Evolutionary conservation across 2,113 vertebrate genomes (phyloP).

Genomic region (Pteropus alecto): DNA sequence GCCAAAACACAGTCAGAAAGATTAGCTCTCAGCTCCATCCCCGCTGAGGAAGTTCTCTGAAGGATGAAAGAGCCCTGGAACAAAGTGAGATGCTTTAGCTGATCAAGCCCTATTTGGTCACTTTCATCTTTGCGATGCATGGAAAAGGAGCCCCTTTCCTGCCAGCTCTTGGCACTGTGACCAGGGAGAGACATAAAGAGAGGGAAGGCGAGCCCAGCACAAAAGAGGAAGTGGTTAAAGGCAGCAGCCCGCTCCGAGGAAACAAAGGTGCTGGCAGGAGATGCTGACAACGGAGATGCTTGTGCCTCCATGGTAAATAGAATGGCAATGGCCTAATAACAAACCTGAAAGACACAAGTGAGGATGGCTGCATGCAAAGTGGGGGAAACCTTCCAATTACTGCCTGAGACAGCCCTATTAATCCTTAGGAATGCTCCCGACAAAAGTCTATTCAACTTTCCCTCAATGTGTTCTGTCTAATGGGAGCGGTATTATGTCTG

Average conservation of each 20-base stretch:
- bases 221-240: conserved; percentile 73
- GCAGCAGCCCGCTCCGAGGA: conserved; percentile 54
- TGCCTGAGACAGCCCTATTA: conserved; percentile 68
- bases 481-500: conserved; percentile 79
- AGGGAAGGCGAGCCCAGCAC: conserved; percentile 48
- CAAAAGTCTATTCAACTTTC: conserved; percentile 77
- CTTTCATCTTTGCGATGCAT: conserved; percentile 72
- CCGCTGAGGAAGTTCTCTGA: conserved; percentile 78
- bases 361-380: conserved; percentile 57
- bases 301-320: not conserved
- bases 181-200: not conserved
- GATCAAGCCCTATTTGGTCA: conserved; percentile 75
- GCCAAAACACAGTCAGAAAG: conserved; percentile 74
- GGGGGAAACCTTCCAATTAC: conserved; percentile 54
- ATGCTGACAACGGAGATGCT: conserved; percentile 51
- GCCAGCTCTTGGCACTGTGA: conserved; percentile 76
- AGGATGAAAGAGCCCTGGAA: conserved; percentile 78
- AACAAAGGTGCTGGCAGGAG: conserved; percentile 77
- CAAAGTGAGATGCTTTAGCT: conserved; percentile 77
- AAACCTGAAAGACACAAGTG: conserved; percentile 46
- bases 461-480: conserved; percentile 76
- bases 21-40: conserved; percentile 78
- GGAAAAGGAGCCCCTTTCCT: conserved; percentile 55
- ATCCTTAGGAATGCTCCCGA: conserved; percentile 64
- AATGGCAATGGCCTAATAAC: conserved; percentile 58